Percentiles rank a stretch among this genome's conserved stretches.
Evolutionary conservation across 2,113 vertebrate genomes (phyloP).

Genomic region (Syngnathus typhle): DNA sequence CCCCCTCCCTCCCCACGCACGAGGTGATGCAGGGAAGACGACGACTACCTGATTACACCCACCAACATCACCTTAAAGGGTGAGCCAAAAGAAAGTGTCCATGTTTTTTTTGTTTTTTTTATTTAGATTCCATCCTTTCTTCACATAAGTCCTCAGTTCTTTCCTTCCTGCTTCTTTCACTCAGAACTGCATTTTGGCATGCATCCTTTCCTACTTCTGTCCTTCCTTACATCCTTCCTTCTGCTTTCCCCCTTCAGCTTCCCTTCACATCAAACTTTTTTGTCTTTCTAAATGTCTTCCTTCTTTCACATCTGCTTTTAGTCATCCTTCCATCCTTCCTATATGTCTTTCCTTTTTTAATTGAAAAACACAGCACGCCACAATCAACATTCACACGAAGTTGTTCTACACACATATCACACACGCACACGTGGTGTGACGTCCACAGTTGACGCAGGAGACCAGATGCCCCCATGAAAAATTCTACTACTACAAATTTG

Average conservation of each 20-base stretch:
- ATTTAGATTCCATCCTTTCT: too few species aligned
- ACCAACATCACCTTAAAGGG: not conserved
- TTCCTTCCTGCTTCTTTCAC: too few species aligned
- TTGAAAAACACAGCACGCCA: not conserved
- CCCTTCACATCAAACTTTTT: not conserved
- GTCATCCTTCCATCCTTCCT: too few species aligned
- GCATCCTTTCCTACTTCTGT: not conserved
- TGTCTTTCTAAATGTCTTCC: not conserved
- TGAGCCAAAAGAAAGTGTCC: not conserved
- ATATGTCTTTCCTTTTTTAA: too few species aligned
- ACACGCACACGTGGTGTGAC: slow-evolving; percentile 58
- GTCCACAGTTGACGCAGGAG: slow-evolving; percentile 74
- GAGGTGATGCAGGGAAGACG: slow-evolving; percentile 1
- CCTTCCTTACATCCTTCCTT: too few species aligned
- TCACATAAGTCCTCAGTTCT: too few species aligned
- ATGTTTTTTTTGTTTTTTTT: too few species aligned
- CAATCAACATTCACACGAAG: not conserved
- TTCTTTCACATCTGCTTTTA: not conserved
- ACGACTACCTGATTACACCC: not conserved
- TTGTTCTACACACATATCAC: not conserved
- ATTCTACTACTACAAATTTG: slow-evolving; percentile 14
- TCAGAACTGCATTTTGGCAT: not conserved
- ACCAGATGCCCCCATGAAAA: slow-evolving; percentile 66
- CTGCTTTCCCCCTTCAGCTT: too few species aligned
- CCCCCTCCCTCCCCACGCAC: slow-evolving; percentile 27